Evolutionary conservation across 1,140 invertebrate genomes (phyloP).

Genomic region (Drosophila kanapiae): DNA sequence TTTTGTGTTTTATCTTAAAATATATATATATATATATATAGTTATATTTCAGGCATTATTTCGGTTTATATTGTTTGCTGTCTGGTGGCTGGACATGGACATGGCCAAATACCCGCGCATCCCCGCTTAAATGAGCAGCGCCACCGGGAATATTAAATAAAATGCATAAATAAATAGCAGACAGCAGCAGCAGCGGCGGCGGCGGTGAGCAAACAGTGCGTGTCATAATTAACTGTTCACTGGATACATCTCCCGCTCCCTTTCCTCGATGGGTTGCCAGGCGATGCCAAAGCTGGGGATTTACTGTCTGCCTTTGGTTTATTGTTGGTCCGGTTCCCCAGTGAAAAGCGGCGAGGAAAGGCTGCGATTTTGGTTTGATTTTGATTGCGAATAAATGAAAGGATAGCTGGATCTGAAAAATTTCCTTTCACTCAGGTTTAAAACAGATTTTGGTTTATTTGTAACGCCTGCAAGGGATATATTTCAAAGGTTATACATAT

Average conservation of each 20-base stretch:
- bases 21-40: not conserved
- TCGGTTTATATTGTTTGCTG: conserved; percentile 13
- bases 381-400: not conserved
- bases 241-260: not conserved
- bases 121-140: conserved; percentile 30
- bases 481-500: too few species aligned
- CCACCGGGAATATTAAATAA: conserved; percentile 37
- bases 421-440: too few species aligned
- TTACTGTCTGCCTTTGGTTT: conserved; percentile 7
- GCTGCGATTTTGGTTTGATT: not conserved
- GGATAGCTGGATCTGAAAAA: not conserved
- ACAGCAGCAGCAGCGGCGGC: too few species aligned
- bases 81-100: conserved; percentile 19
- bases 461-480: too few species aligned
- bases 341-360: too few species aligned
- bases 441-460: too few species aligned
- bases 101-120: not conserved
- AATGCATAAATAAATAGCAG: conserved; percentile 48
- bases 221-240: conserved; percentile 49
- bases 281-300: conserved; percentile 17
- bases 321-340: not conserved
- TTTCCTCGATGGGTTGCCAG: conserved; percentile 10
- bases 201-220: conserved; percentile 37
- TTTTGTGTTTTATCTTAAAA: not conserved
- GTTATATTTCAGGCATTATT: conserved; percentile 13